Percentiles rank a stretch among this genome's conserved stretches.
phyloP scores from a whole-genome alignment of 23 tunicate genomes.

The Halocynthia aurantium region DNA sequence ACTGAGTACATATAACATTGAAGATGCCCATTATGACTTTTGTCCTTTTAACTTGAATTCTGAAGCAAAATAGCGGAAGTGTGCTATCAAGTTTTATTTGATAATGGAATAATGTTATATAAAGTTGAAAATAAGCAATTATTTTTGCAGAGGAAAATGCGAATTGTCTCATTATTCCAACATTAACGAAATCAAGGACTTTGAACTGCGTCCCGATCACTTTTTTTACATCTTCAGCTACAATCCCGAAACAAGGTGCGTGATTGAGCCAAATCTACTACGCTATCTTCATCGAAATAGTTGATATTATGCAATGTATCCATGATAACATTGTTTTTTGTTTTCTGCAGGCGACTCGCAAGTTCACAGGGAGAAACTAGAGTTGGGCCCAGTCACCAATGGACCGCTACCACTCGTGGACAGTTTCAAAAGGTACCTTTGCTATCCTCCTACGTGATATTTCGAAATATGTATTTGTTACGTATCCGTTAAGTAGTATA shows the following conservation, averaged over 20 bases:
- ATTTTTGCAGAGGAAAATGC: conserved; percentile 72
- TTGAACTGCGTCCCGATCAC: conserved; percentile 49
- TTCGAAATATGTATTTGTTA: too few relatives aligned
- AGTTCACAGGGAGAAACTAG: conserved; percentile 71
- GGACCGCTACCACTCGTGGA: conserved; percentile 92
- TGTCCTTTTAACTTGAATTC: too few relatives aligned
- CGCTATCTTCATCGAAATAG: not conserved
- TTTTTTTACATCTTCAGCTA: conserved; percentile 89
- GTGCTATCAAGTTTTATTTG: too few relatives aligned
- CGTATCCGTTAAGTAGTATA: too few relatives aligned
- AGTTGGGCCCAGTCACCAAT: conserved; percentile 89
- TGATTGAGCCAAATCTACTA: not conserved
- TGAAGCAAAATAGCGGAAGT: too few relatives aligned
- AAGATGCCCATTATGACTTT: too few relatives aligned
- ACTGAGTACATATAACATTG: too few relatives aligned
- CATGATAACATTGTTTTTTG: not conserved
- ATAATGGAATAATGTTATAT: too few relatives aligned
- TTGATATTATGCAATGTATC: not conserved
- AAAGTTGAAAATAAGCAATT: not conserved
- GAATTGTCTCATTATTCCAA: conserved; percentile 36
- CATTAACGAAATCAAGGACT: conserved; percentile 47
- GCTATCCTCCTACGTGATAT: too few relatives aligned
- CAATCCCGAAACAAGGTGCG: conserved; percentile 83
- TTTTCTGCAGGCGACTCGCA: conserved; percentile 33
- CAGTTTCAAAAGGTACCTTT: conserved; percentile 61